These are phyloP conservation scores for mouse (Mus musculus) DNA, from an alignment of 2,113 vertebrate genomes.

Conservation along the genomic window GRCm39 chr9:89053501-89054000, in stretches of 20 bases:
- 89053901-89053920: not conserved
- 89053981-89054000: too few species aligned
- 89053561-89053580: not conserved
- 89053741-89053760: not conserved
- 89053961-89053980: too few species aligned
- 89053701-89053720: fast-evolving
- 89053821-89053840: not conserved
- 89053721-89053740: not conserved
- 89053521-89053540: not conserved
- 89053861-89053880: fast-evolving
- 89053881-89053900: fast-evolving
- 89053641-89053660: not conserved
- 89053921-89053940: not conserved
- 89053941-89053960: too few species aligned
- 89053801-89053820: too few species aligned
- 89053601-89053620: not conserved
- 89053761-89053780: not conserved
- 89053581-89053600: not conserved
- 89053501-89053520: too few species aligned
- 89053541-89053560: too few species aligned
- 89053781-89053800: fast-evolving
- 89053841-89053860: fast-evolving
- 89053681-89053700: too few species aligned
- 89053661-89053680: not conserved
- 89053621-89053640: not conserved